Evolutionary conservation across 1,140 invertebrate genomes (phyloP).

Genomic region (Sminthurides bifidus): DNA sequence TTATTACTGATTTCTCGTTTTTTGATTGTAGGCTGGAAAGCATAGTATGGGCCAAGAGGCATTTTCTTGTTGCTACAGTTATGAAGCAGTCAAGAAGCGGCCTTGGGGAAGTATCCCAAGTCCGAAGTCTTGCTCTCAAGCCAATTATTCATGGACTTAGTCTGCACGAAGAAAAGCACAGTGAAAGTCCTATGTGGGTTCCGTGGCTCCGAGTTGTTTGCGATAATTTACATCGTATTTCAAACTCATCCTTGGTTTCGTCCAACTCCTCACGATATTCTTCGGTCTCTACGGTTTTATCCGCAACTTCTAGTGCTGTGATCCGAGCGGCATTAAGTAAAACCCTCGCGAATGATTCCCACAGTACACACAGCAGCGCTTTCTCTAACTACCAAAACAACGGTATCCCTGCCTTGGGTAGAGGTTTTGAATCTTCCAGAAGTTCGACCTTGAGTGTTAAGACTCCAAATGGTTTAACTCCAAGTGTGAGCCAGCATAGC

Average conservation of each 20-base stretch:
- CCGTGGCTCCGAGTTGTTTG: conserved; percentile 32
- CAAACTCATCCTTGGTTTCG: conserved; percentile 8
- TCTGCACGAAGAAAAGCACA: conserved; percentile 14
- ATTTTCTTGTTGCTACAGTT: conserved; percentile 30
- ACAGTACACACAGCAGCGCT: conserved; percentile 21
- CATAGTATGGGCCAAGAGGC: conserved; percentile 21
- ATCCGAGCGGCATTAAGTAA: conserved; percentile 28
- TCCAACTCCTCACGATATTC: conserved; percentile 29
- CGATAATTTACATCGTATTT: conserved; percentile 30
- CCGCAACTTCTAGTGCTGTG: conserved; percentile 22
- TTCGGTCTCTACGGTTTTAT: conserved; percentile 28
- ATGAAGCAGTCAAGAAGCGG: conserved; percentile 31
- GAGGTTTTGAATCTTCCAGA: conserved; percentile 15
- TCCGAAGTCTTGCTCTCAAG: conserved; percentile 26
- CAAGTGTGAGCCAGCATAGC: conserved; percentile 26
- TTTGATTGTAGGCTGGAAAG: conserved; percentile 20
- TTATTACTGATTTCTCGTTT: background rate
- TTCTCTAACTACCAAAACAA: no score
- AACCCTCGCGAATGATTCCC: conserved; percentile 12
- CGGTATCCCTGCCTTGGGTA: no score
- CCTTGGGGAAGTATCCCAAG: conserved; percentile 29
- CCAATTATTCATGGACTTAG: conserved; percentile 25
- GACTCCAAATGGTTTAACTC: conserved; percentile 11
- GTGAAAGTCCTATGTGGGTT: conserved; percentile 22
- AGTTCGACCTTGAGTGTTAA: conserved; percentile 24